Base-by-base conservation (phyloP, 2,888 invertebrate genomes). In the Heliconius ethilla region DNA sequence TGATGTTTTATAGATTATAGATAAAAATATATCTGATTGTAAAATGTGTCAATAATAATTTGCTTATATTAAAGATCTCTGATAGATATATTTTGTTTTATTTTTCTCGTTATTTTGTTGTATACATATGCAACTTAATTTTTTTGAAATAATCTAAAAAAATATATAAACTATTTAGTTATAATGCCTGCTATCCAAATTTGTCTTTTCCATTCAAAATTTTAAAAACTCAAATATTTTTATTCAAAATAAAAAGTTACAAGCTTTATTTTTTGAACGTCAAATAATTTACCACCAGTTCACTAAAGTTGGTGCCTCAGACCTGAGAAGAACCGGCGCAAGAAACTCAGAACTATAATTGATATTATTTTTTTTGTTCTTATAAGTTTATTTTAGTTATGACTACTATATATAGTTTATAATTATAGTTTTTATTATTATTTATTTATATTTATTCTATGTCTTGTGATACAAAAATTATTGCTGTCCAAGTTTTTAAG, bases 131-230 rank as follows among this genome's bases (percentile, higher is more conserved):
- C n/a, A 25, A n/a, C 3, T 62, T 62, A n/a, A 62, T 62, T 62
- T 13, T 37, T 29, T 27, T 13, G 3, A 33, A 33, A 7, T 33
- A 33, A 33, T 33, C 33, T 33, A 33, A 33, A 33, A 33, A 33
- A 33, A 33, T 33, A 33, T 33, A 33, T 33, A 74, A 40, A 22
- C 27, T 22, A 29, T 11, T 55, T 45, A 40, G 27, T 40, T 11
- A 51, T 37, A 70, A 27, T 29, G 13, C 15, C 7, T 77, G 73
- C 77, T 67, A 72, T 59, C 67, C 77, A 77, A 59, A 73, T 77
- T 72, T 11, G 37, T n/a, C 0, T 45, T 59, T 37, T 55, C 45
- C 2, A 45, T 45, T 45, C 10, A 45, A 45, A 45, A 40, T 9
- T 51, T 29, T 29, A 29, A 9, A 66, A 55, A 18, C 37, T 22